Evolutionary conservation across 2,797 vertebrate genomes (phyloP), one percentile per base, ranked within the genome.

Genomic region (Anguilla anguilla): DNA sequence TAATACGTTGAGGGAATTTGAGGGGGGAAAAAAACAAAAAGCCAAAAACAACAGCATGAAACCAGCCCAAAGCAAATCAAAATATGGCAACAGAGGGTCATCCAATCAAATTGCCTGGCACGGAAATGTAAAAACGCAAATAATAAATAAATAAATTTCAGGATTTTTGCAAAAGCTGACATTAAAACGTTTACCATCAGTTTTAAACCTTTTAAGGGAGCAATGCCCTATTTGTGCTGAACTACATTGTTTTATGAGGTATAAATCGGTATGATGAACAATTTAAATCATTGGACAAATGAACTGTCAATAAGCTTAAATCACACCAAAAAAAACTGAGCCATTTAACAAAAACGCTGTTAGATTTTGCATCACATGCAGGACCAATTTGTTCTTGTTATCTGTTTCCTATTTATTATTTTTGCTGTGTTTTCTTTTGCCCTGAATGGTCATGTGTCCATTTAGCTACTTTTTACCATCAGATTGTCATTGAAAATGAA

Each of bases 1-100:
- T 19, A 46, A 79, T 79, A 46, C 5, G 74, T 79, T 46, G 28
- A 77, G 72, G 72, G 72, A 77, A 77, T 43, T 79, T 69, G 64
- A 7, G 19, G 4, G 61, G 61, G 59, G 64, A 2, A 31, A 3
- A 31, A 31, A 31, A 28, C 31, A 31, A n/a, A n/a, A n/a, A 11
- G 28, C 69, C 28, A 10, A 31, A 72, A 72, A 31, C 69, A 28
- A 72, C 17, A 17, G 57, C 22, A 72, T 72, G 1, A 72, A 72
- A 72, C 7, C 28, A 31, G 28, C 77, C 77, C 77, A 81, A 49
- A 81, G 69, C 69, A 43, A 43, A 43, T 81, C 19, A 19, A 49
- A 81, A 25, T 49, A 49, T 43, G 77, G 46, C 46, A 43, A n/a
- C 43, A 17, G 46, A 49, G 15, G 77, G 77, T 49, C 28, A 31